Evolutionary conservation across 37 sponge, comb jelly and placozoan species (phyloP), one percentile per base, ranked within the genome.

Genomic region (Bolinopsis microptera): DNA sequence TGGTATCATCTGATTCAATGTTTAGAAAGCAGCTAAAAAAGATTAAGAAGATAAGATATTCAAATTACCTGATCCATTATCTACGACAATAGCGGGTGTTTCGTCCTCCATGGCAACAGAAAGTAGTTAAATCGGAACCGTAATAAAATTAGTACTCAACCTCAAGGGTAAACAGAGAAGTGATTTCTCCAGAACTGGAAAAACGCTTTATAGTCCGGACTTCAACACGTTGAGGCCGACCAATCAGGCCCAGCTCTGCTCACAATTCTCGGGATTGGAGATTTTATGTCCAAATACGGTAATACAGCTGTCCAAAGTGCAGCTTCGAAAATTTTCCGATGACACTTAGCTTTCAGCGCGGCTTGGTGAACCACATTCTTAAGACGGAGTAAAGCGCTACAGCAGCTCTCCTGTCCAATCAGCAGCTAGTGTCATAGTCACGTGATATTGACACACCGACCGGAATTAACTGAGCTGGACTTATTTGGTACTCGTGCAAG

Each of bases 31-130:
- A n/a, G n/a, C n/a, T n/a, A n/a, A n/a, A n/a, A n/a, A n/a, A n/a
- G n/a, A n/a, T n/a, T n/a, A n/a, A 48, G 5, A 48, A 48, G 13
- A 13, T 13, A 48, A 48, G 61, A 48, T 48, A 48, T 18, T 18
- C 5, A 48, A 5, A 48, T 18, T 86, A 86, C 90, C 90, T 70
- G 98, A 97, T 48, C 99, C 99, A 93, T 99, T 99, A 95, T 99
- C 99, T 24, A 99, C 97, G 28, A 99, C 99, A 94, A 99, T 94
- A 83, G 98, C 99, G 61, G 97, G 97, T 92, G 97, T 98, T 67
- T 99, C 99, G n/a, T 99, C 99, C 83, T 99, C 99, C 90, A 86
- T 86, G 61, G 61, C 36, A 36, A 13, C 5, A 48, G 61, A 48
- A 48, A 48, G 61, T 48, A 48, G 61, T 48, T 48, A 48, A 13